These are phyloP conservation scores for Caiman crocodilus DNA, from an alignment of 2,797 vertebrate species.

Conservation along the genomic window DNA sequence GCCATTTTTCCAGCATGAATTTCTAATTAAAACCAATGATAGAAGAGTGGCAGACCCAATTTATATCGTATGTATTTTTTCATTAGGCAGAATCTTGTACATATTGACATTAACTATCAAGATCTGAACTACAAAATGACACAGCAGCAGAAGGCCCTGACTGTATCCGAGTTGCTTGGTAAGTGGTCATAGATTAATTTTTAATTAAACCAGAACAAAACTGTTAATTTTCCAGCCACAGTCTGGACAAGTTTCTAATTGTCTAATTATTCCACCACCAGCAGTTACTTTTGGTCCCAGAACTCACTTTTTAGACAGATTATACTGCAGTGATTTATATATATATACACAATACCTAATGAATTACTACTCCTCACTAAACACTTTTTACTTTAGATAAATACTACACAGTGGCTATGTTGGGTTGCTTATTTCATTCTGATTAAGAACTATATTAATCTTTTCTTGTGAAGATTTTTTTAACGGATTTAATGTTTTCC, in stretches of 20 bases:
- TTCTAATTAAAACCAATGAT: not conserved
- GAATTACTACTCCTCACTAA: no score
- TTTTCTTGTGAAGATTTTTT: constrained; percentile 31
- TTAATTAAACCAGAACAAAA: not conserved
- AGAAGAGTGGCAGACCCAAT: not conserved
- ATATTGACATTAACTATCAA: constrained; percentile 83
- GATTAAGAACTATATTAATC: constrained; percentile 3
- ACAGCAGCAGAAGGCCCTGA: constrained; percentile 83
- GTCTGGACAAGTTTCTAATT: not conserved
- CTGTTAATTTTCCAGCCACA: accelerated
- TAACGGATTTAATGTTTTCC: constrained; percentile 52
- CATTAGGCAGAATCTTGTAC: constrained; percentile 81
- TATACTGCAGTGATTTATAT: not conserved
- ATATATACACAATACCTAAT: accelerated
- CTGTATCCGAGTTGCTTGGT: constrained; percentile 80
- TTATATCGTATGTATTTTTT: constrained; percentile 40
- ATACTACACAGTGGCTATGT: not conserved
- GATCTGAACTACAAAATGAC: constrained; percentile 84
- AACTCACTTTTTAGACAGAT: not conserved
- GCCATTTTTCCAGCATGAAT: not conserved
- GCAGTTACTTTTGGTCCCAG: not conserved
- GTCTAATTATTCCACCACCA: not conserved
- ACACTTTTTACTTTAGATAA: not conserved
- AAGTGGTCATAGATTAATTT: constrained; percentile 56
- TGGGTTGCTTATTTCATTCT: constrained; percentile 35